Base-by-base conservation (phyloP, 2,888 invertebrate genomes). In the Synergus umbraculus region DNA sequence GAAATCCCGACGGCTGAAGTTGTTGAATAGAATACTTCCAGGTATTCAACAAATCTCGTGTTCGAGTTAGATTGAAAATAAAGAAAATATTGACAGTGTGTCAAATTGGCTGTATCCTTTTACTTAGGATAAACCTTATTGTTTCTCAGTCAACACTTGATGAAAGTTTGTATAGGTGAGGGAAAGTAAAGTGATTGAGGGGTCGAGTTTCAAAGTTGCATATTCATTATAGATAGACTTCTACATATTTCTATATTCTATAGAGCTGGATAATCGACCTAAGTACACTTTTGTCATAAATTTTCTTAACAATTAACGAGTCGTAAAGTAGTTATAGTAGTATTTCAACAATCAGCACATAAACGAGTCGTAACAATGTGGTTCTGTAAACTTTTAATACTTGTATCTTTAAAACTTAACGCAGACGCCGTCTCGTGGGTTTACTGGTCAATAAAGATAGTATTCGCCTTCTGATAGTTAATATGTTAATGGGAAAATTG, bases 371-470 rank as follows among this genome's bases (percentile, higher is more conserved):
- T 49, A 49, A 37, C 37, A 73, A n/a, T 73, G 37, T 54, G n/a
- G 29, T 29, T 37, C 37, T 54, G 22, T 49, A 49, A 10, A 37
- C 29, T 73, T 73, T 49, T 15, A 15, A 49, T 37, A 15, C 37
- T 15, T 29, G 49, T 9, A 15, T 54, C 7, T 22, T 37, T 37
- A 54, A 73, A 15, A 15, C n/a, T 73, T 12, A 73, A 22, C 69
- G 29, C 9, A 49, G 46, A 18, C 15, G 29, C 13, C 29, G 41
- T 49, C 69, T 69, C n/a, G 4, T 37, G 13, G 5, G 49, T 54
- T 73, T 73, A 73, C 29, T 49, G 69, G n/a, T 54, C 49, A 49
- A 54, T 73, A 73, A 73, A 54, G 49, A 73, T 54, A 69, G 22
- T 22, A 49, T 15, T 49, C 22, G 5, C 29, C 1, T 49, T 22